Evolutionary conservation across 2,888 invertebrate species (phyloP).

Genomic region (Cerceris rybyensis): DNA sequence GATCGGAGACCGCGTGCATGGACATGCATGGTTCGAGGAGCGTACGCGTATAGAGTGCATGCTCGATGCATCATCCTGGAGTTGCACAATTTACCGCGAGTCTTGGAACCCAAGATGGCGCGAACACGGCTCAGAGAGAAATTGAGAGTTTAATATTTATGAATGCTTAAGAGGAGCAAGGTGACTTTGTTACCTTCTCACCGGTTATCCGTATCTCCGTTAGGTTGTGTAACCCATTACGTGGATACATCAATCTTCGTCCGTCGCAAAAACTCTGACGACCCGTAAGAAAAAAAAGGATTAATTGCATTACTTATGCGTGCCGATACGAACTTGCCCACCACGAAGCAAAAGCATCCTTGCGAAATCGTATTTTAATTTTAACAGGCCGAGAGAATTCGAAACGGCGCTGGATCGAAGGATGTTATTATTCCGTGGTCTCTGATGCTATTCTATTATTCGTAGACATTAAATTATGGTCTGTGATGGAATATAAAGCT

Average conservation of each 20-base stretch:
- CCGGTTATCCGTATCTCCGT: constrained; percentile 29
- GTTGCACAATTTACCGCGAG: constrained; percentile 60
- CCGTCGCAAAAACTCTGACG: constrained; percentile 15
- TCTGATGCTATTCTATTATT: too few relatives aligned
- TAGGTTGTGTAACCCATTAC: constrained; percentile 37
- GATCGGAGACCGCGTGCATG: constrained; percentile 37
- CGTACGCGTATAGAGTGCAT: constrained; percentile 40
- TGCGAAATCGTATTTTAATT: constrained; percentile 11
- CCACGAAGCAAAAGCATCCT: constrained; percentile 1
- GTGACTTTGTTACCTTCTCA: constrained; percentile 43
- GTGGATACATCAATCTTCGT: constrained; percentile 53
- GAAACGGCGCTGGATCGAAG: not conserved
- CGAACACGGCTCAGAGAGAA: constrained; percentile 66
- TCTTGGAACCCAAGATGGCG: constrained; percentile 54
- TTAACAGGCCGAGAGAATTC: not conserved
- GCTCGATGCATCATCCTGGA: constrained; percentile 70
- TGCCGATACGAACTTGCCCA: constrained; percentile 16
- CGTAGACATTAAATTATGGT: too few relatives aligned
- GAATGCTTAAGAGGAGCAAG: constrained; percentile 70
- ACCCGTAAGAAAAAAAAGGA: constrained; percentile 16
- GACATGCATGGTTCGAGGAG: constrained; percentile 63
- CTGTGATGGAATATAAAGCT: too few relatives aligned
- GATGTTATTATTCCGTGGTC: too few relatives aligned
- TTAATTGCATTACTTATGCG: constrained; percentile 32
- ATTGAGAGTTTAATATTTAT: constrained; percentile 77